Percentiles rank a stretch among this genome's conserved stretches.
phyloP scores from a whole-genome alignment of 2,797 vertebrate species.

The Cryptoblepharus egeriae region DNA sequence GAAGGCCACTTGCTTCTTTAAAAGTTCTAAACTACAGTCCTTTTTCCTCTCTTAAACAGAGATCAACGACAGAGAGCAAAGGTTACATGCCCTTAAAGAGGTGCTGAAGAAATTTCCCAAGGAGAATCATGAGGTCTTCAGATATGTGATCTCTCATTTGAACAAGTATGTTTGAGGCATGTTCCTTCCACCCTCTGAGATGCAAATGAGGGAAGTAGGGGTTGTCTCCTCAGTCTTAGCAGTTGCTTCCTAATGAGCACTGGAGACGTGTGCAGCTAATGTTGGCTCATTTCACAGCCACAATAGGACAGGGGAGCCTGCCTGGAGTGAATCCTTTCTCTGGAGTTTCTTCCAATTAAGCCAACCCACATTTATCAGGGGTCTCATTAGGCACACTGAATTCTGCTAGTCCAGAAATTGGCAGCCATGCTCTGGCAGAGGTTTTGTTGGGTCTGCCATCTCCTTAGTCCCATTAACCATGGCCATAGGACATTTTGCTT shows the following conservation, averaged over 20 bases:
- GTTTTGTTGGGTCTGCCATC: background rate
- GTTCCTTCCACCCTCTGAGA: background rate
- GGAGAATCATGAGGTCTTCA: constrained; percentile 96
- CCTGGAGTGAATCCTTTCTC: constrained; percentile 3
- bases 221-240: background rate
- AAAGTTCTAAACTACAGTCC: accelerated
- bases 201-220: background rate
- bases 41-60: constrained; percentile 74
- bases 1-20: background rate
- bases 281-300: constrained; percentile 2
- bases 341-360: constrained; percentile 9
- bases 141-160: constrained; percentile 92
- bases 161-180: constrained; percentile 82
- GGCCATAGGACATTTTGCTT: background rate
- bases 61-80: constrained; percentile 92
- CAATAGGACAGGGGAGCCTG: background rate
- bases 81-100: constrained; percentile 89
- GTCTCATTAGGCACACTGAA: constrained; percentile 4
- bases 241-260: background rate
- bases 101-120: constrained; percentile 89
- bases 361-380: constrained; percentile 7
- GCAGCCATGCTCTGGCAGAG: background rate
- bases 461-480: background rate
- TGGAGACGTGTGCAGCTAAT: background rate
- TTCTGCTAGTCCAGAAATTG: background rate